These are phyloP conservation scores for Tinamus major DNA, from an alignment of 2,797 vertebrate genomes.

Conservation along the genomic window DNA sequence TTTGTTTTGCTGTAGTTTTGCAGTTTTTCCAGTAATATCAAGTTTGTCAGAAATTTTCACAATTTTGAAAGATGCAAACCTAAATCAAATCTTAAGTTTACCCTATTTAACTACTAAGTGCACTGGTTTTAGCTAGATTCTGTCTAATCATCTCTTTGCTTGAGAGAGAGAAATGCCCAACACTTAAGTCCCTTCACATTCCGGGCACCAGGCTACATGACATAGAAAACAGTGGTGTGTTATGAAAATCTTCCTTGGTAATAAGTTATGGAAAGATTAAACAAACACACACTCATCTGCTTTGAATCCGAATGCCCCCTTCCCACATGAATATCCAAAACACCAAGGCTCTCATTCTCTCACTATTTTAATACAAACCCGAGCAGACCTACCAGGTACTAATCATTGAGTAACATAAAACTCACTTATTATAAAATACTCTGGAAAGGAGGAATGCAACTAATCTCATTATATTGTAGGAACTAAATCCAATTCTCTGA, in stretches of 20 bases:
- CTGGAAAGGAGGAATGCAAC: not conserved
- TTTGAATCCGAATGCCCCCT: not conserved
- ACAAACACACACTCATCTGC: not conserved
- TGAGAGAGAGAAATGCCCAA: not conserved
- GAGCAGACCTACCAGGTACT: not conserved
- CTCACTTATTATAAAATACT: not conserved
- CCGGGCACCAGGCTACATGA: not conserved
- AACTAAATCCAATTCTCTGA: not conserved
- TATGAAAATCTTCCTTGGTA: not conserved
- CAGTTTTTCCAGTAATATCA: not conserved
- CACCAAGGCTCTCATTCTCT: not conserved
- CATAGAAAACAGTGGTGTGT: fast-evolving
- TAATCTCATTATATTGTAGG: not conserved
- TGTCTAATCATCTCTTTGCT: not conserved
- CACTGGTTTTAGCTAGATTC: not conserved
- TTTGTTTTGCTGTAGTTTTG: not conserved
- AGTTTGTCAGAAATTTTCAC: not conserved
- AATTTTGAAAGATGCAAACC: not conserved
- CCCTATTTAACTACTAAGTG: not conserved
- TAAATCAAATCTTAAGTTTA: not conserved
- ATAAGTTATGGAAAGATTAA: not conserved
- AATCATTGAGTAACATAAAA: not conserved
- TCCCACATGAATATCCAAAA: not conserved
- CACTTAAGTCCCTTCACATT: fast-evolving
- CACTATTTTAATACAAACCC: not conserved